Conservation (phyloP, 2,797 vertebrate species). For the Ispidina lecontei region DNA sequence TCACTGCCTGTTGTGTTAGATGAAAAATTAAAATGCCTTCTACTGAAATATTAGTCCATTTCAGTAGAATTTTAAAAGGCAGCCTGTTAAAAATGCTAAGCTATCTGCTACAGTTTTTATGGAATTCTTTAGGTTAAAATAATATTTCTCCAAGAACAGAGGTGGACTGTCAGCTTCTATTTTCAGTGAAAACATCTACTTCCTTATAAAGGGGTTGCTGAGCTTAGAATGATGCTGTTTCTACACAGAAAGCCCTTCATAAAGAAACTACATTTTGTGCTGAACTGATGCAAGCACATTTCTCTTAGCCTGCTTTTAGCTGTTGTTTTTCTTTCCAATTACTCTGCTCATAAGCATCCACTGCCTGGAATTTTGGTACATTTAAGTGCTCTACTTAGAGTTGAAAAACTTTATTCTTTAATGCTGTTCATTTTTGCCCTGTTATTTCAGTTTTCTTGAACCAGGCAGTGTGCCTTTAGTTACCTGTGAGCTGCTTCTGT, state of each 20-base stretch:
- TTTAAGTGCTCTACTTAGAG: background rate
- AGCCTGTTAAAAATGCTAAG: background rate
- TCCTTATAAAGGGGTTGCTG: conserved; percentile 24
- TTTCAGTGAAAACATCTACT: conserved; percentile 64
- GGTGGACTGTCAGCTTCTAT: conserved; percentile 59
- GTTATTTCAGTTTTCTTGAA: background rate
- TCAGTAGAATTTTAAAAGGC: background rate
- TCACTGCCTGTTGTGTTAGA: background rate
- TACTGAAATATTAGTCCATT: background rate
- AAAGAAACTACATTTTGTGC: background rate
- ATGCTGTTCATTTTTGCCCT: background rate
- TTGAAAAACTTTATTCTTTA: background rate
- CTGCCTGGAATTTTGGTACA: background rate
- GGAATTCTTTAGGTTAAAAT: conserved; percentile 55
- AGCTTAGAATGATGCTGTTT: background rate
- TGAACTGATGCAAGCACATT: conserved; percentile 2
- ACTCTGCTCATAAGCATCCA: background rate
- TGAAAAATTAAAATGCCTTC: background rate
- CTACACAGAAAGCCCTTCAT: conserved; percentile 55
- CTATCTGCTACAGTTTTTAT: background rate
- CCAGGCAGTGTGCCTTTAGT: background rate
- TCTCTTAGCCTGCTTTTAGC: conserved; percentile 20
- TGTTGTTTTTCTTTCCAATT: conserved; percentile 56
- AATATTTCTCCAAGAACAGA: conserved; percentile 64
- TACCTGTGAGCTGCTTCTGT: background rate